Evolutionary conservation across 2,888 invertebrate species (phyloP), one percentile per base, ranked within the genome.

Genomic region (Sphecodes monilicornis): DNA sequence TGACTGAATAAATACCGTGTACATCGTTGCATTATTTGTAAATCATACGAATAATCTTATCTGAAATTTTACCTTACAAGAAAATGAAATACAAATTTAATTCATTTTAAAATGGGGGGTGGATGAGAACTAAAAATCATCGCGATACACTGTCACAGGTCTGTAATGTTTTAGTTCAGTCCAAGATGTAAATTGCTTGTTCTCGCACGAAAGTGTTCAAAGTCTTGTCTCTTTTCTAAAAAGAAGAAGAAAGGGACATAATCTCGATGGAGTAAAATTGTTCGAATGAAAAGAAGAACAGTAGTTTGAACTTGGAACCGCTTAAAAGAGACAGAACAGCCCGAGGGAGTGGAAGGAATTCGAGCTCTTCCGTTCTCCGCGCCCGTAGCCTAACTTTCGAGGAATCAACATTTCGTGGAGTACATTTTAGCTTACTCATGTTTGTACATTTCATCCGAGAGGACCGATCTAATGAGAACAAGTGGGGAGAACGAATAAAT

Each of bases 401-500:
- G 36, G 1, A 36, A 41, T 11, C 26, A 26, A 1, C 16, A 80
- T 60, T 69, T 41, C 18, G 32, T 29, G 39, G 8, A n/a, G 32
- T 29, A 32, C 69, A 46, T 50, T 6, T 60, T 29, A 60, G 16
- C 26, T n/a, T 41, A 57, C 16, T 39, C 60, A 11, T 39, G 22
- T 36, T 66, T 70, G 29, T 46, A 39, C 6, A 64, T 18, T 32
- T 50, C 18, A 80, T 70, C 60, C 41, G 50, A 66, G 39, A 1
- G 41, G 41, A 64, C 29, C 57, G 36, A 60, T 39, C 36, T 39
- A n/a, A 60, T n/a, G 46, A 18, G 16, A 32, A n/a, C 26, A 43
- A 75, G 50, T 46, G 54, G n/a, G 41, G 32, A 43, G 66, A 54
- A 54, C 41, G 36, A 68, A 71, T 54, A 72, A 76, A 82, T 43